Base-by-base conservation (phyloP, 2,113 vertebrate genomes). In the Pseudolaguvia tuberculata region DNA sequence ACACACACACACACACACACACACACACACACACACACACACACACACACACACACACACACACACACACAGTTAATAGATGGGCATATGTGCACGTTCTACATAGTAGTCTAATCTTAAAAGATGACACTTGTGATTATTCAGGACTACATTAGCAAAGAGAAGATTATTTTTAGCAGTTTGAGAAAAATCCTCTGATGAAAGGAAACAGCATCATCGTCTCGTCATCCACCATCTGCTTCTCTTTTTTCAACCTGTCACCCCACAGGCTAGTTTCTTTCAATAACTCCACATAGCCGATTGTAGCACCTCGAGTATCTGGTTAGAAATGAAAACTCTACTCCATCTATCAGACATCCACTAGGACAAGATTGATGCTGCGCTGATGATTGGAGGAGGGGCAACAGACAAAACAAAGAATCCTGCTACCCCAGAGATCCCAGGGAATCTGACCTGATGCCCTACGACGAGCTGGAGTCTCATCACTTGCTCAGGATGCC, bases 11-110 rank as follows among this genome's bases (percentile, higher is more conserved):
- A n/a, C n/a, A n/a, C n/a, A n/a, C n/a, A n/a, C n/a, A n/a, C n/a
- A n/a, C n/a, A n/a, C n/a, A n/a, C n/a, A n/a, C n/a, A n/a, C n/a
- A n/a, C n/a, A n/a, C 71, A 72, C 52, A 75, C 35, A 45, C 57
- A 74, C 79, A 73, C 63, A 63, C 75, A 58, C 73, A 70, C 55
- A 71, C 69, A 58, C 71, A 70, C 66, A 55, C 58, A 55, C 68
- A 70, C 77, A 78, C 51, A 53, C 51, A 53, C 51, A 53, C 20
- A 53, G 6, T 35, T 35, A 35, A 42, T 42, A 42, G 39, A 35
- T 31, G 31, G n/a, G 18, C 42, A 39, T 13, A 11, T 21, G n/a
- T 47, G 62, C 17, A 13, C 47, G 56, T 58, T 6, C 8, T 67
- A 27, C 29, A 50, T 67, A 45, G 50, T 47, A 47, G 47, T 65